phyloP scores from a whole-genome alignment of 2,113 vertebrate genomes.

The Ramphastos sulfuratus region DNA sequence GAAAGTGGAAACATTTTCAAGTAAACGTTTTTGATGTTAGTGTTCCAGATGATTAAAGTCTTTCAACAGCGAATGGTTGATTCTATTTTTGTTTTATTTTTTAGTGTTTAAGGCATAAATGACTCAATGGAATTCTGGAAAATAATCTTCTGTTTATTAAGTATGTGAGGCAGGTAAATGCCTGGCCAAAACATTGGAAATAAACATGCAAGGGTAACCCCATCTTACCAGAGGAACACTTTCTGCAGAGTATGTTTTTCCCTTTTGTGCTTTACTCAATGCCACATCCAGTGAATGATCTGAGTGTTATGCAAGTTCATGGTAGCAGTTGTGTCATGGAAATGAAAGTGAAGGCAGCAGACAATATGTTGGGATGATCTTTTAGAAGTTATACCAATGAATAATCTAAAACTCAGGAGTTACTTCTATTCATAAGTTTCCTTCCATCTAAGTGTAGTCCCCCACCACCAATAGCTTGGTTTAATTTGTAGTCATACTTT shows the following conservation, averaged over 20 bases:
- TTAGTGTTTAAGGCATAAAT: slow-evolving; percentile 59
- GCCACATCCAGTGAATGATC: background rate
- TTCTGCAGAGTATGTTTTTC: slow-evolving; percentile 35
- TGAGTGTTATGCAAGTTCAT: background rate
- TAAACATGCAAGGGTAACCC: slow-evolving; percentile 15
- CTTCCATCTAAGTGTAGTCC: background rate
- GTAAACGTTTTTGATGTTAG: slow-evolving; percentile 70
- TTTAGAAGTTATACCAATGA: background rate
- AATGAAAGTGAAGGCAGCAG: background rate
- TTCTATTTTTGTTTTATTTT: slow-evolving; percentile 51
- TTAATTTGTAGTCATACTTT: background rate
- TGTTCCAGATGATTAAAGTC: slow-evolving; percentile 68
- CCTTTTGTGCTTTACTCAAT: background rate
- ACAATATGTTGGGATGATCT: background rate
- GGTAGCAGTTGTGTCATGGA: background rate
- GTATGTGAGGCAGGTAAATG: background rate
- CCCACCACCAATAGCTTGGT: background rate
- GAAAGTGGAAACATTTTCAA: slow-evolving; percentile 70
- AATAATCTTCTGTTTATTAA: slow-evolving; percentile 54
- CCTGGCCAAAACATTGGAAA: slow-evolving; percentile 45
- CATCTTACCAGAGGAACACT: background rate
- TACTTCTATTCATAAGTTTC: background rate
- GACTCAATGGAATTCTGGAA: slow-evolving; percentile 54
- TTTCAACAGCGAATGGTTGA: slow-evolving; percentile 62
- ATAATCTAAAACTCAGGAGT: background rate